Evolutionary conservation across 2,888 invertebrate genomes (phyloP).

Genomic region (Alsophila aescularia): DNA sequence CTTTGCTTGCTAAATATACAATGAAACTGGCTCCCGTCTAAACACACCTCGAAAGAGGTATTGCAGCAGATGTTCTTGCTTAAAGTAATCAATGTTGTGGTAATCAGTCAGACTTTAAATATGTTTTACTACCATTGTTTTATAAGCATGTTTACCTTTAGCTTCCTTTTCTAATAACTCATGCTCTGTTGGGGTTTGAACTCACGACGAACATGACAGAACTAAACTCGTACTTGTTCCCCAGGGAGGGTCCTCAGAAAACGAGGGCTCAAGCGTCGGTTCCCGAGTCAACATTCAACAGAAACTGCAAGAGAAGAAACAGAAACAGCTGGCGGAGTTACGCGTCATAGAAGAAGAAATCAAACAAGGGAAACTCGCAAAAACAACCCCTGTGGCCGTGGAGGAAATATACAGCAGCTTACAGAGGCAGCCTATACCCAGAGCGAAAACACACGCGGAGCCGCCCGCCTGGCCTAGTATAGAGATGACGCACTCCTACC

Average conservation of each 20-base stretch:
- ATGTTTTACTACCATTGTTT: too few species aligned
- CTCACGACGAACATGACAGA: too few species aligned
- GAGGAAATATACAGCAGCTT: constrained; percentile 84
- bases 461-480: constrained; percentile 81
- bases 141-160: too few species aligned
- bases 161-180: too few species aligned
- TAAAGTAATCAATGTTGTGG: too few species aligned
- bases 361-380: constrained; percentile 90
- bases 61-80: too few species aligned
- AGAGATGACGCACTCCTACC: constrained; percentile 76
- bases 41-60: too few species aligned
- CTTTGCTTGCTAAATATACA: too few species aligned
- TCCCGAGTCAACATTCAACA: constrained; percentile 93
- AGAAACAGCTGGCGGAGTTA: constrained; percentile 93
- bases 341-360: constrained; percentile 92
- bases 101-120: too few species aligned
- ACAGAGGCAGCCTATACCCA: constrained; percentile 87
- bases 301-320: constrained; percentile 94
- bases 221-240: background rate
- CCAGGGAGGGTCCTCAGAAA: constrained; percentile 88
- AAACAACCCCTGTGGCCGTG: constrained; percentile 80
- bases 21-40: too few species aligned
- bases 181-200: too few species aligned
- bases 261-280: constrained; percentile 89
- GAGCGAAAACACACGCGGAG: constrained; percentile 87